Evolutionary conservation across 2,113 vertebrate genomes (phyloP), one percentile per base, ranked within the genome.

Genomic region (Sarotherodon lohbergeri): DNA sequence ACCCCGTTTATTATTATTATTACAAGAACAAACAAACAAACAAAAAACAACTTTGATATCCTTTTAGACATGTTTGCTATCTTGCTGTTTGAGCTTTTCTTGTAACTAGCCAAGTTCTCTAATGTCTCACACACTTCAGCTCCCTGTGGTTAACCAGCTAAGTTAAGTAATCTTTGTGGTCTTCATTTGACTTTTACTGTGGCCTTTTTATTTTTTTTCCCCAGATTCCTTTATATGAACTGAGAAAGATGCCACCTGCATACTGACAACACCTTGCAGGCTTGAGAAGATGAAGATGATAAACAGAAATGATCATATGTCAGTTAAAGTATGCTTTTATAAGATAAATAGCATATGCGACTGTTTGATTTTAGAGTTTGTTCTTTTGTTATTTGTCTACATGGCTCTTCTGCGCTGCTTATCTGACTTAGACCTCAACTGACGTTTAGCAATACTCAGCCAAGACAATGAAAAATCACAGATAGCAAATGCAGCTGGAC

Each of bases 231-330:
- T 90, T 94, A 94, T 93, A 87, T 90, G 86, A 89, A 86, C 81
- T 81, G 83, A 94, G 86, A 89, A 81, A 88, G 92, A 94, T 95
- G 92, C 91, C 95, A 96, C 95, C 92, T 95, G 90, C 61, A 80
- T 55, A 56, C 71, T 94, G 86, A 85, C 86, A 95, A 91, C 94
- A 95, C 87, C 93, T 93, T 93, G 88, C 95, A 94, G 94, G 43
- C 95, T 63, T 16, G 13, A 81, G 84, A 3, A 68, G 80, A 81
- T 73, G 27, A 86, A 10, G 78, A 91, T 34, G 56, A 86, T 50
- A 57, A 81, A 76, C 46, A 76, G 2, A 48, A 19, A 50, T 48
- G 71, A 48, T 48, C 1, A 76, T 19, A 7, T 76, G 14, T 76
- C 24, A 1, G 0, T 29, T 27, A 76, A 48, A 76, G 43, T 76